Percentiles rank a stretch among this genome's conserved stretches.
These are phyloP conservation scores for Hozukius guyotensis DNA, from an alignment of 2,797 vertebrate species.

Conservation along the genomic window DNA sequence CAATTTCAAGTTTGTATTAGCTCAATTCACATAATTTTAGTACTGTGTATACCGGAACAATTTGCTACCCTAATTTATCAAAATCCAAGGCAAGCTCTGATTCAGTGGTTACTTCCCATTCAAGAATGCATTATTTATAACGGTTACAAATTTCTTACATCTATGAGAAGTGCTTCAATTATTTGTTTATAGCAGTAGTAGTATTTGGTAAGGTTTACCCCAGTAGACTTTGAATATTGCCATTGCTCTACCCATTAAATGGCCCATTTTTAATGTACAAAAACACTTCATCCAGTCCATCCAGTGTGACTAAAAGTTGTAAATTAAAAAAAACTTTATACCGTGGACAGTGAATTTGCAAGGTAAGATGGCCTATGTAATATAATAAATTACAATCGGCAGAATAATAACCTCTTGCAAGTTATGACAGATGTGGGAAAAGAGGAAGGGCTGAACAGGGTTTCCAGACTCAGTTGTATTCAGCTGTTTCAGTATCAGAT, in stretches of 20 bases:
- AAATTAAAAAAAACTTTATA: not conserved
- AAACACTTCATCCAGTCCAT: not conserved
- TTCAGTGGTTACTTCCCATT: not conserved
- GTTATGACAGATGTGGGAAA: not conserved
- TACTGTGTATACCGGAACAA: not conserved
- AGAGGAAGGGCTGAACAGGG: not conserved
- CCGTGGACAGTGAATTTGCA: not conserved
- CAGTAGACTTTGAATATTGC: not conserved
- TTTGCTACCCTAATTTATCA: not conserved
- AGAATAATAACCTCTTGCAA: not conserved
- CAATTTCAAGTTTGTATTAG: not conserved
- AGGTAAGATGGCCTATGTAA: not conserved
- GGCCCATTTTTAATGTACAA: not conserved
- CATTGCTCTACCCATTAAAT: not conserved
- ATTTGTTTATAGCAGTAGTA: not conserved
- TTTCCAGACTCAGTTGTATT: not conserved
- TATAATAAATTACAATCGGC: not conserved
- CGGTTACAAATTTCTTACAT: not conserved
- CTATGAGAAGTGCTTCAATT: not conserved
- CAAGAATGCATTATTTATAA: not conserved
- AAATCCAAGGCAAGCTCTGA: not conserved
- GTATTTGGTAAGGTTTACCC: not conserved
- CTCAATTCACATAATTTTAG: not conserved
- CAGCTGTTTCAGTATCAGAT: constrained; percentile 9
- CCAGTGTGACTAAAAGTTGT: not conserved